Evolutionary conservation across 1,140 invertebrate genomes (phyloP).

Genomic region (Ips typographus): DNA sequence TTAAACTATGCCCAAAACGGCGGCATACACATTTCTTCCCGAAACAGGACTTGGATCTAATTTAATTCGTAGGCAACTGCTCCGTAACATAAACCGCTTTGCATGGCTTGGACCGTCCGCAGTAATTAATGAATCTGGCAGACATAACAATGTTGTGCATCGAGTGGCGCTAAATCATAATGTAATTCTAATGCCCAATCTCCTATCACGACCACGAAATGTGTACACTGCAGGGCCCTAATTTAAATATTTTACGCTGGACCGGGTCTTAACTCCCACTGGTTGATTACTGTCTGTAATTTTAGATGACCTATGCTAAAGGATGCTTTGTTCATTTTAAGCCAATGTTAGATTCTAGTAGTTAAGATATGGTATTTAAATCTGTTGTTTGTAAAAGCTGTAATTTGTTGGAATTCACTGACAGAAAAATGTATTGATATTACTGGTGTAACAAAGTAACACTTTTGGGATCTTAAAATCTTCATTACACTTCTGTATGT

Average conservation of each 20-base stretch:
- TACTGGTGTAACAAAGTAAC: too few species aligned
- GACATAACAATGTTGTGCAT: slow-evolving; percentile 37
- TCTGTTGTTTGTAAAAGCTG: too few species aligned
- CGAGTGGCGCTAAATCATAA: slow-evolving; percentile 39
- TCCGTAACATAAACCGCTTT: slow-evolving; percentile 12
- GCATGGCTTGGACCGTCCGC: slow-evolving; percentile 6
- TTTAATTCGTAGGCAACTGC: slow-evolving; percentile 1
- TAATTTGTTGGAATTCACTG: too few species aligned
- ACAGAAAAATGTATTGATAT: too few species aligned
- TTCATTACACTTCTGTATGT: too few species aligned
- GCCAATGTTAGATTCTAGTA: too few species aligned
- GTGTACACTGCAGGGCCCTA: slow-evolving; percentile 43
- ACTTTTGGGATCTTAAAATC: too few species aligned
- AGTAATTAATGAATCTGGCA: slow-evolving; percentile 29
- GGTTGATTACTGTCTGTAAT: slow-evolving; percentile 12
- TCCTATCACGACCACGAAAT: slow-evolving; percentile 41
- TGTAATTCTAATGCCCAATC: slow-evolving; percentile 38
- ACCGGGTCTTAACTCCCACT: slow-evolving; percentile 16
- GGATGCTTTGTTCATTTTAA: too few species aligned
- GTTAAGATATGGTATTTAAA: too few species aligned
- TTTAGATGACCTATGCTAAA: slow-evolving; percentile 5
- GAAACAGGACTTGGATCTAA: background rate
- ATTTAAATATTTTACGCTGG: slow-evolving; percentile 46
- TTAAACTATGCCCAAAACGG: too few species aligned
- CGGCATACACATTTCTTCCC: background rate